A percentile compares a stretch with the other conserved stretches of the same genome.
These are phyloP conservation scores for Cyprinus carpio DNA, from an alignment of 2,113 vertebrate species.

Conservation along the genomic window DNA sequence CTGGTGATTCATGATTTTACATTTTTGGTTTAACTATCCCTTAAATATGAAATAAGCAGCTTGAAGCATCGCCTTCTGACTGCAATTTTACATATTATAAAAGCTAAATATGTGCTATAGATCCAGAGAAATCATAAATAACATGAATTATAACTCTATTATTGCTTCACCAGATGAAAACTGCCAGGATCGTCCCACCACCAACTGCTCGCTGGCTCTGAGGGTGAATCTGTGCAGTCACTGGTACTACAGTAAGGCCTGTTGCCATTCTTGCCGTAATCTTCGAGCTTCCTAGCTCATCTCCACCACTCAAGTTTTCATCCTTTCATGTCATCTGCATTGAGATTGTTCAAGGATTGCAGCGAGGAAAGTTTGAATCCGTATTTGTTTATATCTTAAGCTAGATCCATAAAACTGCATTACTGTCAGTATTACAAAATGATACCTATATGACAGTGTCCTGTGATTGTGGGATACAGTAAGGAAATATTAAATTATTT, in stretches of 20 bases:
- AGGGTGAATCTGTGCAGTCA: constrained; percentile 97
- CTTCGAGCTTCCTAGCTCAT: constrained; percentile 61
- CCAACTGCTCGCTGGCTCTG: constrained; percentile 94
- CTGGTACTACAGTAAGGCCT: constrained; percentile 99
- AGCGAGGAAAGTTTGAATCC: not conserved
- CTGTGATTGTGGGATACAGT: constrained; percentile 40
- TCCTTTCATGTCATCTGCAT: not conserved
- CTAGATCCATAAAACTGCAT: constrained; percentile 42
- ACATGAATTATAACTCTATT: not conserved
- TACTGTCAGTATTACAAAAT: constrained; percentile 45
- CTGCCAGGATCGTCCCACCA: constrained; percentile 94
- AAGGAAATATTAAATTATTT: constrained; percentile 73
- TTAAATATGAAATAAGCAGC: not conserved
- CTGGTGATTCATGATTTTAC: not conserved
- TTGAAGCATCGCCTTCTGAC: not conserved
- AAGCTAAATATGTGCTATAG: not conserved
- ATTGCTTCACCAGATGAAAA: constrained; percentile 82
- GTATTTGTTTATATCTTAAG: constrained; percentile 9
- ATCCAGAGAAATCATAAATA: constrained; percentile 14
- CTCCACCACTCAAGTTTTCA: not conserved
- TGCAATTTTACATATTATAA: not conserved
- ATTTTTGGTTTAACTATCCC: not conserved
- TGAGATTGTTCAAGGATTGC: not conserved
- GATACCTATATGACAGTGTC: constrained; percentile 52
- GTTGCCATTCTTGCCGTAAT: constrained; percentile 90